Percentiles rank a stretch among this genome's conserved stretches.
Evolutionary conservation across 2,888 invertebrate species (phyloP).

Genomic region (Hypena proboscidalis): DNA sequence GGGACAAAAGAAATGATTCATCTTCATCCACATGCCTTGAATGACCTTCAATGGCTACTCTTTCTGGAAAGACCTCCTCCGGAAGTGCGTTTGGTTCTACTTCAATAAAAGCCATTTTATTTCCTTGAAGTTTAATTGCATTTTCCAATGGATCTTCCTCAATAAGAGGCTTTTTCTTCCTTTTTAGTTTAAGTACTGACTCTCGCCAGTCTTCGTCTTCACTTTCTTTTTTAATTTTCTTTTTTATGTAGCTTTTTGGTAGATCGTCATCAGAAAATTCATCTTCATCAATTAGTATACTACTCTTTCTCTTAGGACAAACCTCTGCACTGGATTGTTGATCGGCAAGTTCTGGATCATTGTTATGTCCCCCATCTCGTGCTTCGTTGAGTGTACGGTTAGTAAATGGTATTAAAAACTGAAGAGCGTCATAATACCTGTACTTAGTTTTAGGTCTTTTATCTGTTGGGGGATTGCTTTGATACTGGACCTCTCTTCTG

Average conservation of each 20-base stretch:
- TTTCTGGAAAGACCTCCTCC: not conserved
- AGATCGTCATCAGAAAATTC: too few species aligned
- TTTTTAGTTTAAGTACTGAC: too few species aligned
- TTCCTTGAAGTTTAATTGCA: too few species aligned
- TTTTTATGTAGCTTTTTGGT: too few species aligned
- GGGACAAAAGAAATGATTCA: slow-evolving; percentile 2
- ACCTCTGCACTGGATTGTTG: not conserved
- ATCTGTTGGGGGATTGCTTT: not conserved
- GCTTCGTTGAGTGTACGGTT: not conserved
- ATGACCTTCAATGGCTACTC: too few species aligned
- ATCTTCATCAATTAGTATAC: too few species aligned
- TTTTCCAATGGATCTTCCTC: too few species aligned
- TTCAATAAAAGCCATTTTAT: not conserved
- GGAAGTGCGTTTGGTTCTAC: not conserved
- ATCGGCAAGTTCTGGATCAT: not conserved
- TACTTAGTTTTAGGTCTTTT: slow-evolving; percentile 1
- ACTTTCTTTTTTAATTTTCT: too few species aligned
- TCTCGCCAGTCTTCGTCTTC: too few species aligned
- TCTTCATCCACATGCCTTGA: slow-evolving; percentile 4
- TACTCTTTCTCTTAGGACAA: not conserved
- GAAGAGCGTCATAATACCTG: not conserved
- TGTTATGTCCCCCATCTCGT: not conserved
- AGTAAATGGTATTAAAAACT: slow-evolving; percentile 1
- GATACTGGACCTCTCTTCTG: slow-evolving; percentile 5
- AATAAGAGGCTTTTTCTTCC: too few species aligned